Evolutionary conservation across 2,888 invertebrate genomes (phyloP), one percentile per base, ranked within the genome.

Genomic region (Penaeus monodon): DNA sequence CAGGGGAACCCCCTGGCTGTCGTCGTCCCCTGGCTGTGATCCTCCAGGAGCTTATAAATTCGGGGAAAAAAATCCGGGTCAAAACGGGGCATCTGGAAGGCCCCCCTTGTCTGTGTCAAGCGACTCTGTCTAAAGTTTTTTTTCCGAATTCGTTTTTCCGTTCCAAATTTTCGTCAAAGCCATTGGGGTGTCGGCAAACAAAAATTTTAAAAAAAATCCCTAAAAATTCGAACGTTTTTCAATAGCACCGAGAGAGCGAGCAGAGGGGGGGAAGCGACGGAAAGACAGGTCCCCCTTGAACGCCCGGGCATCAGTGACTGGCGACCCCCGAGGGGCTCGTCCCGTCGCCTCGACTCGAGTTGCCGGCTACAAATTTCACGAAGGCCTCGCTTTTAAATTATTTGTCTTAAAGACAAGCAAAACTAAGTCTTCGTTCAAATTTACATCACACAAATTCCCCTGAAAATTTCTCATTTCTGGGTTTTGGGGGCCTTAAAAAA

Each of bases 1-100:
- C 12, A 89, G 80, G 6, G 89, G 88, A 80, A 88, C 88, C 20
- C 89, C 89, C 49, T 88, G 81, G 57, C 89, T 89, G 44, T 89
- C 89, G 77, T 88, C 89, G 57, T 89, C 89, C n/a, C 85, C 88
- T 12, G 83, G 73, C 7, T 64, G 57, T 79, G 66, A 14, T 85
- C 85, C 7, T 88, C 88, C 33, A 89, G 74, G 57, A 89, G 77
- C 68, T 84, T 86, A 49, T 89, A 27, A 89, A 88, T 82, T 89
- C 89, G 7, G 88, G 88, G 74, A n/a, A 89, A 89, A 65, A 89
- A 66, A 63, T 86, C 86, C n/a, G 80, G 24, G 38, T 79, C 57
- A n/a, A 78, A 81, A 33, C 68, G 77, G 33, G 66, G 77, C 73
- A 65, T 78, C 73, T 27, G 80, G 65, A 65, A 65, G 77, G 38